Evolutionary conservation across 2,797 vertebrate species (phyloP).

Genomic region (Danio albolineatus): DNA sequence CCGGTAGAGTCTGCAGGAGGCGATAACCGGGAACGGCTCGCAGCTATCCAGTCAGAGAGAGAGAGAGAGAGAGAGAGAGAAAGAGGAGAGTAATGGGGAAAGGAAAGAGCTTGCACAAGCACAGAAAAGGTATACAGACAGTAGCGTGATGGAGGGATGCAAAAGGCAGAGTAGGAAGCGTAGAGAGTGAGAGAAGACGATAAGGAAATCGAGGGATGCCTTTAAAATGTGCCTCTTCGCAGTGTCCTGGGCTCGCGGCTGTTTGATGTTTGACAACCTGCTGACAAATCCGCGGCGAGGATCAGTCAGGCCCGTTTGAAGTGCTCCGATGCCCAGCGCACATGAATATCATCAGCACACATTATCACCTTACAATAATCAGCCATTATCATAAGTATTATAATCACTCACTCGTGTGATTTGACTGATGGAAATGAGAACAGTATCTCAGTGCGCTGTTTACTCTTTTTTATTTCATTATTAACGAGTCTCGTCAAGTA

Average conservation of each 20-base stretch:
- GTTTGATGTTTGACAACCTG: conserved; percentile 56
- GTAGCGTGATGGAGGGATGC: conserved; percentile 43
- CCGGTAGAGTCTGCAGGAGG: conserved; percentile 90
- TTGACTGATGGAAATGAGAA: conserved; percentile 54
- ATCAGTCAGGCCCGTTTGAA: conserved; percentile 33
- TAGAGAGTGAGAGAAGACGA: conserved; percentile 35
- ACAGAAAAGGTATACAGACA: conserved; percentile 43
- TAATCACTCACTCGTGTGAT: conserved; percentile 56
- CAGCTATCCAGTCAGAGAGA: conserved; percentile 85
- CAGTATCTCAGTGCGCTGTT: conserved; percentile 37
- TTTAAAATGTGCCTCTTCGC: conserved; percentile 51
- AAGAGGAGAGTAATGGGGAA: conserved; percentile 38
- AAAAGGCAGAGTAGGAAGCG: conserved; percentile 22
- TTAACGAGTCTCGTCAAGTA: conserved; percentile 27
- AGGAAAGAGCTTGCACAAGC: conserved; percentile 34
- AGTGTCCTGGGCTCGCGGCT: conserved; percentile 41
- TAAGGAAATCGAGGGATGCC: conserved; percentile 51
- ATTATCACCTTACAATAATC: conserved; percentile 50
- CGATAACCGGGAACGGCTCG: conserved; percentile 94
- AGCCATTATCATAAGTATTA: conserved; percentile 53
- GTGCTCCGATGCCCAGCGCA: conserved; percentile 45
- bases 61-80: conserved; percentile 49
- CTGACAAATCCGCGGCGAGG: conserved; percentile 46
- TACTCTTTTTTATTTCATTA: conserved; percentile 42
- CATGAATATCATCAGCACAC: conserved; percentile 52